Evolutionary conservation across 1,140 invertebrate genomes (phyloP).

Genomic region (Stratiolaelaps scimitus): DNA sequence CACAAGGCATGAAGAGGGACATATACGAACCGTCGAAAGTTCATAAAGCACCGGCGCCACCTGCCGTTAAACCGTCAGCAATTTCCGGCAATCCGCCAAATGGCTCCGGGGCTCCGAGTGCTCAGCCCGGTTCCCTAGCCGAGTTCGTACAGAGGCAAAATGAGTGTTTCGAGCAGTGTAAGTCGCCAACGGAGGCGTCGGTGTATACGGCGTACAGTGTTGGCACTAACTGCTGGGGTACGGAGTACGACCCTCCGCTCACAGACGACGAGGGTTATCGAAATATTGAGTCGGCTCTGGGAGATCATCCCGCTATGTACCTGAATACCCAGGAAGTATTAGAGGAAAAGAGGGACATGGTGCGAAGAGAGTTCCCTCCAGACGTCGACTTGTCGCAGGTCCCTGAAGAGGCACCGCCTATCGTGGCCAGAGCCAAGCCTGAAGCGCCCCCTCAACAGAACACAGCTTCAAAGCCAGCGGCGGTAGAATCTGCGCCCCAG

Average conservation of each 20-base stretch:
- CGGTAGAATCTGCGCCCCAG: background rate
- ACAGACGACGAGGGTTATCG: conserved; percentile 27
- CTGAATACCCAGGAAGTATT: conserved; percentile 13
- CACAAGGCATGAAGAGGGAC: background rate
- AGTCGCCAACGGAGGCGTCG: conserved; percentile 5
- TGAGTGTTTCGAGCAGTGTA: conserved; percentile 11
- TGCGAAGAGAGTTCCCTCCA: conserved; percentile 16
- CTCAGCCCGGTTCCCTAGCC: background rate
- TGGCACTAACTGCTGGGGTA: conserved; percentile 12
- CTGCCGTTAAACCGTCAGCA: background rate
- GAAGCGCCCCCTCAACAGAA: background rate
- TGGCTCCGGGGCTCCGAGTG: too few relatives aligned
- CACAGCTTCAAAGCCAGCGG: background rate
- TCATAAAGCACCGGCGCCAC: conserved; percentile 3
- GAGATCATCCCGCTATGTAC: conserved; percentile 18
- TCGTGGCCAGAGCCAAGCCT: conserved; percentile 26
- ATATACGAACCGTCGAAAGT: conserved; percentile 9
- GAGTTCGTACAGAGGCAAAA: conserved; percentile 10
- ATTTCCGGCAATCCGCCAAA: too few relatives aligned
- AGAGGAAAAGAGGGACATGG: background rate
- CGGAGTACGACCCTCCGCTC: conserved; percentile 14
- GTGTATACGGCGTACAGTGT: conserved; percentile 20
- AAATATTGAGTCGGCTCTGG: conserved; percentile 28
- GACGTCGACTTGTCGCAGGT: conserved; percentile 15
- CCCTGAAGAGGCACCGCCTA: conserved; percentile 38